Conservation (phyloP, 2,113 vertebrate species). For the Elaphurus davidianus region DNA sequence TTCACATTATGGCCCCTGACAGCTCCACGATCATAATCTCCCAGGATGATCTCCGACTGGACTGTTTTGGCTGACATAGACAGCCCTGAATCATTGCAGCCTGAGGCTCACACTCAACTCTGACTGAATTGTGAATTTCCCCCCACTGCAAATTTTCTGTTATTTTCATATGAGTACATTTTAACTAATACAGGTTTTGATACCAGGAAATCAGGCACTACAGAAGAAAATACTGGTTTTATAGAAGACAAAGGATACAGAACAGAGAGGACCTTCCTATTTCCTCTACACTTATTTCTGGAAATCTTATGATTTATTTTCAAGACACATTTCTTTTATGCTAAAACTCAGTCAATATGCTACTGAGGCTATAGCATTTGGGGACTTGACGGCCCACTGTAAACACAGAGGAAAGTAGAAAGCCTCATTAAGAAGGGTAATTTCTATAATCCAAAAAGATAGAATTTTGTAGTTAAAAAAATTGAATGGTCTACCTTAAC, state of each 20-base stretch:
- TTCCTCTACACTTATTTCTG: background rate
- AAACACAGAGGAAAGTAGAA: background rate
- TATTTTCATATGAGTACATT: background rate
- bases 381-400: background rate
- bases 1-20: background rate
- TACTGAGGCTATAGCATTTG: background rate
- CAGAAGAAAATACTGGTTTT: background rate
- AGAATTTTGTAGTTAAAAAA: background rate
- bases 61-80: background rate
- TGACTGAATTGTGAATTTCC: background rate
- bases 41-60: background rate
- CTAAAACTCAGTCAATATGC: background rate
- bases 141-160: background rate
- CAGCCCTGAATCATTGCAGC: background rate
- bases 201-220: background rate
- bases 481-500: background rate
- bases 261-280: background rate
- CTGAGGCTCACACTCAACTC: background rate
- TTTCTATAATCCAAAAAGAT: background rate
- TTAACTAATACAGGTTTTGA: conserved; percentile 14
- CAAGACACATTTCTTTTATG: background rate
- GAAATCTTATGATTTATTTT: background rate
- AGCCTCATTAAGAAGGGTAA: background rate
- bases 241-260: background rate
- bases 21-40: conserved; percentile 34